Evolutionary conservation across 1,140 invertebrate genomes (phyloP).

Genomic region (Goniozus legneri): DNA sequence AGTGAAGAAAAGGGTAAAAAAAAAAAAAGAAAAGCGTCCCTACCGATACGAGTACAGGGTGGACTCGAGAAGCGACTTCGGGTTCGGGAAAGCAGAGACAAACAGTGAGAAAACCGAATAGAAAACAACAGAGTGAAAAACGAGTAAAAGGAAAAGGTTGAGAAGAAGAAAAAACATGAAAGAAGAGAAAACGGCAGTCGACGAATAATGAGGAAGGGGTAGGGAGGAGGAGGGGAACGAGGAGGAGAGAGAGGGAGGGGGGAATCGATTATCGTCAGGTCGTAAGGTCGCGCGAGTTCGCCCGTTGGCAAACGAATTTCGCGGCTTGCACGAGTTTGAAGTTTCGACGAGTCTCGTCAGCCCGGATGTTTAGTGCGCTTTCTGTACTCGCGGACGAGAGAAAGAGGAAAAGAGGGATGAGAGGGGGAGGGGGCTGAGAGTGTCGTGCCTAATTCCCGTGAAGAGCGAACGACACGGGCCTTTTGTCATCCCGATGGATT

Average conservation of each 20-base stretch:
- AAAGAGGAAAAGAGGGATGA: conserved; percentile 7
- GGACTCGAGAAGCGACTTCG: too few relatives aligned
- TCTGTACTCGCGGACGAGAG: too few relatives aligned
- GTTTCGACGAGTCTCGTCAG: conserved; percentile 28
- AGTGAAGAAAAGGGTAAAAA: too few relatives aligned
- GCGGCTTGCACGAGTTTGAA: conserved; percentile 24
- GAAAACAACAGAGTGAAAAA: too few relatives aligned
- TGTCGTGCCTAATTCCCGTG: too few relatives aligned
- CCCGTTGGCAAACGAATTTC: conserved; percentile 18
- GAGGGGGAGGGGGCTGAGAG: conserved; percentile 3
- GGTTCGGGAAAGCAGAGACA: too few relatives aligned
- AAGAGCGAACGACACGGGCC: too few relatives aligned
- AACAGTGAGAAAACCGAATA: too few relatives aligned
- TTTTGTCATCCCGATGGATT: too few relatives aligned
- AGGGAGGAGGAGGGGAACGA: neutral
- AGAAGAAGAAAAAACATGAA: neutral
- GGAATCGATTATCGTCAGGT: conserved; percentile 20
- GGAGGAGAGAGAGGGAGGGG: neutral
- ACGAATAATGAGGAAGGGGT: neutral
- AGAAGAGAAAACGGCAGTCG: neutral
- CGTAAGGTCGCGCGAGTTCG: neutral
- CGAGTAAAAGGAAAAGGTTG: neutral
- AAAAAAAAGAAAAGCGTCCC: too few relatives aligned
- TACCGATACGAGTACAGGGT: too few relatives aligned
- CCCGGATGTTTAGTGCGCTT: conserved; percentile 29